Conservation (phyloP, 2,113 vertebrate species). For the Plestiodon gilberti region DNA sequence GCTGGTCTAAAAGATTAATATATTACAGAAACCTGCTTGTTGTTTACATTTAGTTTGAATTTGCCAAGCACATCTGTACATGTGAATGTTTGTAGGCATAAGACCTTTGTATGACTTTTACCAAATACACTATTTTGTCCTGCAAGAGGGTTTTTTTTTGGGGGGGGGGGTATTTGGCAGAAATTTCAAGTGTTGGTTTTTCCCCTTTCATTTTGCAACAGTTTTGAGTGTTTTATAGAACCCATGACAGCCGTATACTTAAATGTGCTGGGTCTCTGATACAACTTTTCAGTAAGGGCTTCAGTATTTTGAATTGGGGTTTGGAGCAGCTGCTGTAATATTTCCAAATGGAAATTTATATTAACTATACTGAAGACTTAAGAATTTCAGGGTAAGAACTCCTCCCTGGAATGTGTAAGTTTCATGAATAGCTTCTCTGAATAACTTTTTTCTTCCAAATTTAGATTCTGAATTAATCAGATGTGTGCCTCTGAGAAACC, state of each 20-base stretch:
- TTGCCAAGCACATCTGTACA: constrained; percentile 61
- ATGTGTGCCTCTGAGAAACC: constrained; percentile 65
- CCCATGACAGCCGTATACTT: not conserved
- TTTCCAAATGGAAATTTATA: constrained; percentile 15
- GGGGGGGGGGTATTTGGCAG: not conserved
- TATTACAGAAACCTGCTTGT: constrained; percentile 63
- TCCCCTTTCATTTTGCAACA: constrained; percentile 28
- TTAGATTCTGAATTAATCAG: constrained; percentile 57
- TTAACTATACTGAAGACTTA: constrained; percentile 11
- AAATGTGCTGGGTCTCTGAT: constrained; percentile 23
- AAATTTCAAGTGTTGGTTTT: constrained; percentile 48
- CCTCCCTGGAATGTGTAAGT: constrained; percentile 1
- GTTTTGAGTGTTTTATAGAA: constrained; percentile 26
- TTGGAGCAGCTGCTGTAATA: constrained; percentile 1
- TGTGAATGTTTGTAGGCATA: constrained; percentile 32
- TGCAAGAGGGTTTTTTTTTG: constrained; percentile 16
- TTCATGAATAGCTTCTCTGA: constrained; percentile 40
- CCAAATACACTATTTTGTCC: constrained; percentile 32
- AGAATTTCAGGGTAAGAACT: constrained; percentile 32
- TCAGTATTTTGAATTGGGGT: constrained; percentile 44
- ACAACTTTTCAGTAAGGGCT: constrained; percentile 42
- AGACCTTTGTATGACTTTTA: constrained; percentile 48
- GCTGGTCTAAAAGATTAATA: not conserved
- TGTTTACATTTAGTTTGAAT: constrained; percentile 62
- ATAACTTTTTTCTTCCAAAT: constrained; percentile 64